These are phyloP conservation scores for Bos indicus DNA, from an alignment of 2,113 vertebrate species.

Conservation along the genomic window DNA sequence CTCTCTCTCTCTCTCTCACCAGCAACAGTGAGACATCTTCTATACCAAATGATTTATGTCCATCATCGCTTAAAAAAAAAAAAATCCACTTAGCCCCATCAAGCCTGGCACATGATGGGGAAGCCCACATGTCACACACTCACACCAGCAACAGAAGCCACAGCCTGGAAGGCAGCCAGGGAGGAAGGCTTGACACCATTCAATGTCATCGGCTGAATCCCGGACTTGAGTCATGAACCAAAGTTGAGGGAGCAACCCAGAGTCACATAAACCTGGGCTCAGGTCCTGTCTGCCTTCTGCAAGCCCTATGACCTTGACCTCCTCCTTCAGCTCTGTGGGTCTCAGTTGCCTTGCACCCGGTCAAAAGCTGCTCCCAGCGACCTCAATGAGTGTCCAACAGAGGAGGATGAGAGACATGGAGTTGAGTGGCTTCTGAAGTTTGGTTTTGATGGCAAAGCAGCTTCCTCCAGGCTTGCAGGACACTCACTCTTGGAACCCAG, in stretches of 20 bases:
- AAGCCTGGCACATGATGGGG: constrained; percentile 67
- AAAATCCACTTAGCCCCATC: constrained; percentile 70
- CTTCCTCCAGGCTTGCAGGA: too few relatives aligned
- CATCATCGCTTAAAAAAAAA: constrained; percentile 64
- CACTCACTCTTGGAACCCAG: background rate
- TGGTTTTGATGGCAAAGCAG: fast-evolving
- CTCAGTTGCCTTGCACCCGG: background rate
- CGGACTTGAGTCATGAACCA: background rate
- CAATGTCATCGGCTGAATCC: background rate
- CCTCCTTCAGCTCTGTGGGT: background rate
- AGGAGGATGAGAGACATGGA: fast-evolving
- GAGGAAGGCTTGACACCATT: fast-evolving
- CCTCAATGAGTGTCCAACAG: fast-evolving
- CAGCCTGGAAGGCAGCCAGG: background rate
- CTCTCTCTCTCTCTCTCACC: constrained; percentile 55
- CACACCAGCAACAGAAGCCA: constrained; percentile 32
- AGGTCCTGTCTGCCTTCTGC: background rate
- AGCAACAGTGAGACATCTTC: constrained; percentile 58
- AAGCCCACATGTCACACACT: constrained; percentile 59
- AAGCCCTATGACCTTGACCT: background rate
- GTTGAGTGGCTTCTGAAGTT: background rate
- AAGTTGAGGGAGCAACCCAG: background rate
- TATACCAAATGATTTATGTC: constrained; percentile 74
- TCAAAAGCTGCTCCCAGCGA: background rate
- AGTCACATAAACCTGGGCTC: background rate